Evolutionary conservation across 1,140 invertebrate species (phyloP).

Genomic region (Hypsibius dujardini): DNA sequence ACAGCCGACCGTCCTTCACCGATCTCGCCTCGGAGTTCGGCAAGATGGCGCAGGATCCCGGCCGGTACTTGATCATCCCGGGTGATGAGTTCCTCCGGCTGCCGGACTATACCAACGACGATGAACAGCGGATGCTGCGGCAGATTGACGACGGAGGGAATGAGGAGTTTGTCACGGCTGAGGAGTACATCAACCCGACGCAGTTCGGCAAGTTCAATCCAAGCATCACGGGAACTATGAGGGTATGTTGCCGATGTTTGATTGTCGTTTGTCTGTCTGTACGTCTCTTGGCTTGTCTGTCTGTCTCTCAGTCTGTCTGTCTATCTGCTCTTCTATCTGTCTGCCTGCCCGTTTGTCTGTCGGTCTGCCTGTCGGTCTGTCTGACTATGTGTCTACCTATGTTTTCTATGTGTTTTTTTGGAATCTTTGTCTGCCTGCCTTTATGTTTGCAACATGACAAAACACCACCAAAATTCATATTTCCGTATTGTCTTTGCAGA

Average conservation of each 20-base stretch:
- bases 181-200: not conserved
- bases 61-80: conserved; percentile 75
- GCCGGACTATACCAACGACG: conserved; percentile 62
- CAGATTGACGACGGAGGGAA: not conserved
- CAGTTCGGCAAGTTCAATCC: not conserved
- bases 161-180: not conserved
- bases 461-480: too few relatives aligned
- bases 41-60: conserved; percentile 86
- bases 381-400: too few relatives aligned
- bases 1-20: conserved; percentile 79
- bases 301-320: too few relatives aligned
- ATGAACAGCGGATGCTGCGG: not conserved
- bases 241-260: not conserved
- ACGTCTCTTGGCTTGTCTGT: too few relatives aligned
- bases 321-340: too few relatives aligned
- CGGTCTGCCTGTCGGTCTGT: too few relatives aligned
- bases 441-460: too few relatives aligned
- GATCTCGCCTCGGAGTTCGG: conserved; percentile 82
- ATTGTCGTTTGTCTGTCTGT: not conserved
- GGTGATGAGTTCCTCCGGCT: conserved; percentile 78
- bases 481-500: too few relatives aligned
- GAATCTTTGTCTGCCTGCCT: too few relatives aligned
- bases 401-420: too few relatives aligned
- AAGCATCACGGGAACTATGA: not conserved
- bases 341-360: too few relatives aligned